Conservation (phyloP, 2,113 vertebrate species). For the Galemys pyrenaicus region DNA sequence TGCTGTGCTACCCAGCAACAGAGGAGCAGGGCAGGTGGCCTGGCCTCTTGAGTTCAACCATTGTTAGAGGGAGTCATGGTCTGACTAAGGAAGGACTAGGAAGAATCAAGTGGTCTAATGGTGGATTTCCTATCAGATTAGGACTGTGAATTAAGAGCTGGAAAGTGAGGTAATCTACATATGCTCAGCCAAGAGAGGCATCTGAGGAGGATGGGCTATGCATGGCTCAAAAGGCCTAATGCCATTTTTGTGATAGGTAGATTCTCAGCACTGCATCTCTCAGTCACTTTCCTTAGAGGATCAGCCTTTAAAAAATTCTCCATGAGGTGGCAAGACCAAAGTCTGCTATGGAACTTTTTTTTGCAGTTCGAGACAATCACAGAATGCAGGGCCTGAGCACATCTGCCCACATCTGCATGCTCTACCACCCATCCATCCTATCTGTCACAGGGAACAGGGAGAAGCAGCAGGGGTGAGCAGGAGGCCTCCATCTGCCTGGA, state of each 20-base stretch:
- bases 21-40: not conserved
- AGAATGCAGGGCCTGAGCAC: not conserved
- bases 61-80: slow-evolving; percentile 1
- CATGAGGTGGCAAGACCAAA: not conserved
- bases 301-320: not conserved
- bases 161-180: slow-evolving; percentile 85
- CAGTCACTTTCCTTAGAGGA: not conserved
- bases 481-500: not conserved
- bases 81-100: slow-evolving; percentile 86
- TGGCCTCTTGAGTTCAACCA: not conserved
- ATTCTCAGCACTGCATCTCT: not conserved
- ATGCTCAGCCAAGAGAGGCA: slow-evolving; percentile 83
- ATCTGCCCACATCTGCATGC: slow-evolving; percentile 30
- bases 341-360: not conserved
- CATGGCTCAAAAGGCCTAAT: not conserved
- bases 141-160: slow-evolving; percentile 84
- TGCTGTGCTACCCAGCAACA: not conserved
- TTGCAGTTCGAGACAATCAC: not conserved
- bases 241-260: not conserved
- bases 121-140: slow-evolving; percentile 81
- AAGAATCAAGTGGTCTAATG: slow-evolving; percentile 85
- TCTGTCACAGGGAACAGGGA: slow-evolving; percentile 6
- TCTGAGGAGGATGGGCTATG: slow-evolving; percentile 79
- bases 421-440: slow-evolving; percentile 12
- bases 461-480: not conserved